A percentile compares a stretch with the other conserved stretches of the same genome.
Conservation (phyloP, 2,888 invertebrate species). For the Napeogenes sylphis region DNA sequence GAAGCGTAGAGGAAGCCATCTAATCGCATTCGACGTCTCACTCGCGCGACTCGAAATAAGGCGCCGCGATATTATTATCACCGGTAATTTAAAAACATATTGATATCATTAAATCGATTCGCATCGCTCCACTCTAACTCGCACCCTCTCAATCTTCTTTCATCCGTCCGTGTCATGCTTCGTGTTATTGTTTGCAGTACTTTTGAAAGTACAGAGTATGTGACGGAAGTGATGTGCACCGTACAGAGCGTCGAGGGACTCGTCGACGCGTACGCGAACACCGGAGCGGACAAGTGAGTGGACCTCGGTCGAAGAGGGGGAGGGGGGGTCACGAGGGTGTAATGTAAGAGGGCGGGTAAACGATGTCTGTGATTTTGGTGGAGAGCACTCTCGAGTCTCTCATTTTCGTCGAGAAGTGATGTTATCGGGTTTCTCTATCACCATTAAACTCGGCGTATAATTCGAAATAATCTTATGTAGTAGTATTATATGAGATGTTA, state of each 20-base stretch:
- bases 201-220: constrained; percentile 75
- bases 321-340: too few species aligned
- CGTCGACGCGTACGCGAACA: constrained; percentile 71
- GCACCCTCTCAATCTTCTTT: background rate
- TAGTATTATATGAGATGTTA: too few species aligned
- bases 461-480: too few species aligned
- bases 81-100: background rate
- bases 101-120: background rate
- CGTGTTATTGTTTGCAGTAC: constrained; percentile 73
- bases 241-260: constrained; percentile 72
- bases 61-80: background rate
- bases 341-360: background rate
- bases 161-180: constrained; percentile 48
- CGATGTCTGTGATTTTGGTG: too few species aligned
- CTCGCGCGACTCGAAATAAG: background rate
- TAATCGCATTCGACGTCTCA: background rate
- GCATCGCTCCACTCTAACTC: background rate
- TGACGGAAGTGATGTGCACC: constrained; percentile 69
- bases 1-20: too few species aligned
- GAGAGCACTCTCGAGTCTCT: too few species aligned
- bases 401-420: background rate
- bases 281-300: constrained; percentile 69
- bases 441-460: too few species aligned
- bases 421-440: too few species aligned
- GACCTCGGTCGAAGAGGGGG: constrained; percentile 19